phyloP scores from a whole-genome alignment of 2,113 vertebrate genomes.

The Coryphaenoides rupestris region DNA sequence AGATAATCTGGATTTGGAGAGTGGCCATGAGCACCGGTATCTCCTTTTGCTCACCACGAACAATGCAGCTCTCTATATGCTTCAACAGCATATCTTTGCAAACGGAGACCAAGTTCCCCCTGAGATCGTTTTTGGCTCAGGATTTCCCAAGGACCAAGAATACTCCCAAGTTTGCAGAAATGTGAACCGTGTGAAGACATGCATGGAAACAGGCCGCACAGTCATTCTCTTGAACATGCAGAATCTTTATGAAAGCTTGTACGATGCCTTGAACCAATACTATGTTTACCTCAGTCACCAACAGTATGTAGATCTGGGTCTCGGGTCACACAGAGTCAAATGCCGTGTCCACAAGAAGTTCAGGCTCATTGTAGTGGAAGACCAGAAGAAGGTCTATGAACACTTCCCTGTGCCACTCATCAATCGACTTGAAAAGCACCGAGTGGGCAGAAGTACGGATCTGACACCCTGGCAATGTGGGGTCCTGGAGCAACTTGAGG shows the following conservation, averaged over 20 bases:
- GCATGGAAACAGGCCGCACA: slow-evolving; percentile 78
- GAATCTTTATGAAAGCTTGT: slow-evolving; percentile 79
- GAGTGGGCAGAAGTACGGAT: slow-evolving; percentile 71
- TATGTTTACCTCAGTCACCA: slow-evolving; percentile 73
- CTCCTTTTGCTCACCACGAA: slow-evolving; percentile 78
- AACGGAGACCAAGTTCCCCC: slow-evolving; percentile 50
- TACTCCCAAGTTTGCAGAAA: slow-evolving; percentile 76
- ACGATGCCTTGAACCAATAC: slow-evolving; percentile 78
- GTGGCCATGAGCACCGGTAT: slow-evolving; percentile 63
- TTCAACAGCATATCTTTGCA: slow-evolving; percentile 68
- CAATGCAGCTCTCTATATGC: slow-evolving; percentile 72
- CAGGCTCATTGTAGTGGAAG: slow-evolving; percentile 75
- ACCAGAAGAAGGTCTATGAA: slow-evolving; percentile 74
- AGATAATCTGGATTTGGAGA: slow-evolving; percentile 61
- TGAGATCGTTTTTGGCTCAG: slow-evolving; percentile 78
- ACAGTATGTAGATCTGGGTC: slow-evolving; percentile 77
- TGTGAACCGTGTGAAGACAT: slow-evolving; percentile 75
- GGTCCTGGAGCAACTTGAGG: slow-evolving; percentile 59
- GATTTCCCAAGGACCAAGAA: slow-evolving; percentile 79
- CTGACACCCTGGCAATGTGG: slow-evolving; percentile 63
- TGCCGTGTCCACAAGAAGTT: slow-evolving; percentile 74
- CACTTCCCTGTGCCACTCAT: slow-evolving; percentile 76
- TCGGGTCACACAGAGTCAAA: slow-evolving; percentile 78
- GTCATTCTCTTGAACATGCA: slow-evolving; percentile 78
- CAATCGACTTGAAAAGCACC: slow-evolving; percentile 78